Percentiles rank a stretch among this genome's conserved stretches.
Evolutionary conservation across 2,113 vertebrate species (phyloP).

Genomic region (Bos taurus): DNA sequence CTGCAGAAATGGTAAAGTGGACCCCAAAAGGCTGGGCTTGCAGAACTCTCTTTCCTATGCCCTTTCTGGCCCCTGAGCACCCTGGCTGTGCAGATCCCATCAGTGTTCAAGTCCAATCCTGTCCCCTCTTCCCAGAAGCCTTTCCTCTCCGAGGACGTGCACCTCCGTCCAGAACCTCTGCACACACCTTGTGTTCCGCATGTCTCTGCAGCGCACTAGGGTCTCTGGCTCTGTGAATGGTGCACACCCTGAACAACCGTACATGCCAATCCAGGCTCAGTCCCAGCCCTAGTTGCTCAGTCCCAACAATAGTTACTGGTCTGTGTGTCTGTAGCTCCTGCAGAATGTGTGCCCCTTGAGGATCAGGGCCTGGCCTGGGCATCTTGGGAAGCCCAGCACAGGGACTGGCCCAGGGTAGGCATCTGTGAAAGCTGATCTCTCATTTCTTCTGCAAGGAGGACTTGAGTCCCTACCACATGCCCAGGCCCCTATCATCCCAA

Average conservation of each 20-base stretch:
- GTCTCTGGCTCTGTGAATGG: neutral
- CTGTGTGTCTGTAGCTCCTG: neutral
- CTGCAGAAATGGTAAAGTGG: neutral
- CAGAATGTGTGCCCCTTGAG: neutral
- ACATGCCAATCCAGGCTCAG: neutral
- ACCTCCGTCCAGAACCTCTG: neutral
- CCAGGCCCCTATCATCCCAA: neutral
- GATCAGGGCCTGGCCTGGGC: neutral
- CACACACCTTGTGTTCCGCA: neutral
- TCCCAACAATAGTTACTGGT: neutral
- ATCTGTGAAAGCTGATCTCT: neutral
- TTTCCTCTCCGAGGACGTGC: neutral
- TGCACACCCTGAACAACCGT: neutral
- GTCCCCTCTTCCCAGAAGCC: neutral
- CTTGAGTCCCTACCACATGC: neutral
- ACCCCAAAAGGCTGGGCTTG: neutral
- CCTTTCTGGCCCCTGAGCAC: neutral
- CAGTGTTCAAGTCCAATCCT: neutral
- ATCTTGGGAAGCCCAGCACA: neutral
- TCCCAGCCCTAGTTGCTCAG: neutral
- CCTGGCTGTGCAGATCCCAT: neutral
- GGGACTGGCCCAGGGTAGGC: neutral
- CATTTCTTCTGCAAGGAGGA: neutral
- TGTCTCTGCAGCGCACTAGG: fast-evolving
- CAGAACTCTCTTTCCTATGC: neutral